Conservation (phyloP, 1,140 invertebrate genomes). For the Temnothorax curvispinosus region DNA sequence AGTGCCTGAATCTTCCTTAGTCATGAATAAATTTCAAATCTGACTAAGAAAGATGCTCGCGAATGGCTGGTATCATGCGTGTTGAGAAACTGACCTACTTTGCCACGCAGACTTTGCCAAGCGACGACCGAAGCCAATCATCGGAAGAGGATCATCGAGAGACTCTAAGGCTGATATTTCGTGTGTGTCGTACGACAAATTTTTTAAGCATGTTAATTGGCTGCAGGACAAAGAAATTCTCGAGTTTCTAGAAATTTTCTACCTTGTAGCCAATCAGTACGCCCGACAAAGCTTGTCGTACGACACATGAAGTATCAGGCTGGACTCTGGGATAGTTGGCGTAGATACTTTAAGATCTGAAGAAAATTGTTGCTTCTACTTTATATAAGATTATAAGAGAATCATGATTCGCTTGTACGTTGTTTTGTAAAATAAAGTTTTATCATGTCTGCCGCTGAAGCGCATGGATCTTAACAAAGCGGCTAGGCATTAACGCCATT, state of each 20-base stretch:
- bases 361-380: constrained; percentile 36
- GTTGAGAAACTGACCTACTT: constrained; percentile 18
- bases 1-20: not conserved
- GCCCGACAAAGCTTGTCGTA: no score
- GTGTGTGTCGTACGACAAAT: no score
- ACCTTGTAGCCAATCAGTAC: no score
- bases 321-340: not conserved
- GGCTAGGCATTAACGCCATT: not conserved
- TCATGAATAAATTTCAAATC: not conserved
- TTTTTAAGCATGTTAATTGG: no score
- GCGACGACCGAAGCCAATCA: constrained; percentile 21
- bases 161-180: not conserved
- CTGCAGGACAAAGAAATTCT: no score
- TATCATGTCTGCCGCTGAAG: constrained; percentile 18
- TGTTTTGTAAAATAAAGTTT: constrained; percentile 57
- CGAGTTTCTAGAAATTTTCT: no score
- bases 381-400: constrained; percentile 45
- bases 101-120: not conserved
- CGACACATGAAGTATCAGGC: no score
- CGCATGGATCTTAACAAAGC: not conserved
- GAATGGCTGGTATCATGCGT: constrained; percentile 2
- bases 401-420: constrained; percentile 33
- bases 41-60: not conserved
- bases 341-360: constrained; percentile 15
- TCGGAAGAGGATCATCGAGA: not conserved